These are phyloP conservation scores for Sebastes kiyomatsui DNA, from an alignment of 2,797 vertebrate genomes.

Conservation along the genomic window DNA sequence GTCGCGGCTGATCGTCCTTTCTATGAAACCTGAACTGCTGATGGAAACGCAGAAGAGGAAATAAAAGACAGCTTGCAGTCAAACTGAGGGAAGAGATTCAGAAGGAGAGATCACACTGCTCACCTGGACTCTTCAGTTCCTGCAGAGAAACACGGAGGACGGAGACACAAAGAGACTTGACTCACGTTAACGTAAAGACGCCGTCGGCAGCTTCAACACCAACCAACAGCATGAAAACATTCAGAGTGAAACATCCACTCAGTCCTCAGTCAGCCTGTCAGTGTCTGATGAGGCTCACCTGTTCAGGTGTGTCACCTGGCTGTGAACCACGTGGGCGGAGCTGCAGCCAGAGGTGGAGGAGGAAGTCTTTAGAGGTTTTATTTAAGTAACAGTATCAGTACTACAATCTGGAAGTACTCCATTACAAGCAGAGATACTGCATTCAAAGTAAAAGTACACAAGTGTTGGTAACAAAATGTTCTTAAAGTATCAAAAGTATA, in stretches of 20 bases:
- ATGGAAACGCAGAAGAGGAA: conserved; percentile 8
- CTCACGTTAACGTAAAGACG: background rate
- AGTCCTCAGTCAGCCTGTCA: too few relatives aligned
- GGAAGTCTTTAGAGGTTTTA: too few relatives aligned
- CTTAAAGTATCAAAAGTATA: background rate
- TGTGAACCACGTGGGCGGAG: background rate
- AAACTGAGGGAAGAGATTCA: background rate
- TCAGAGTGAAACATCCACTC: too few relatives aligned
- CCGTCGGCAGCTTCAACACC: background rate
- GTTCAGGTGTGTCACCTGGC: background rate
- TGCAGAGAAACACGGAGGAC: background rate
- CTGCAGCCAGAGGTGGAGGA: background rate
- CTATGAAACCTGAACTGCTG: conserved; percentile 13
- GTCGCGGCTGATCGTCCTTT: conserved; percentile 3
- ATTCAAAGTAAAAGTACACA: too few relatives aligned
- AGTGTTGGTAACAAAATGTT: too few relatives aligned
- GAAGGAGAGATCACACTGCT: conserved; percentile 5
- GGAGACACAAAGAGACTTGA: background rate
- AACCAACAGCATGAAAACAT: too few relatives aligned
- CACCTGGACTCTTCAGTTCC: conserved; percentile 4
- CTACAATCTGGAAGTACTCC: too few relatives aligned
- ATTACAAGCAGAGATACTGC: too few relatives aligned
- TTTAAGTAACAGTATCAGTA: too few relatives aligned
- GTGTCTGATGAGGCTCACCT: background rate
- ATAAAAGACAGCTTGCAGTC: background rate